These are phyloP conservation scores for Vulpes ferrilata DNA, from an alignment of 2,113 vertebrate genomes.

Conservation along the genomic window DNA sequence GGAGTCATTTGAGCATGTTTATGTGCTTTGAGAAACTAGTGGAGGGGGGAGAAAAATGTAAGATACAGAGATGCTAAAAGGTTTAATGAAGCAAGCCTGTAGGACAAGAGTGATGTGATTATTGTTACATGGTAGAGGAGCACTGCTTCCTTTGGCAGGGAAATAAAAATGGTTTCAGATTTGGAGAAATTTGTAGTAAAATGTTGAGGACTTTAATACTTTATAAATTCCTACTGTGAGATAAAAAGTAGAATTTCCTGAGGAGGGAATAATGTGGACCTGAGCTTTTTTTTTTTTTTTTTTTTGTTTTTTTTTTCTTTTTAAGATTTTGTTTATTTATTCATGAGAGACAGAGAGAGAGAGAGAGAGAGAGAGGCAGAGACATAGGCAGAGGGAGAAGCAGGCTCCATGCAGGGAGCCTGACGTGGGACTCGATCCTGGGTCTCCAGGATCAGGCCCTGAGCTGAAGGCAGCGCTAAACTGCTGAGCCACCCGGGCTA, in stretches of 20 bases:
- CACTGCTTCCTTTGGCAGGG: not conserved
- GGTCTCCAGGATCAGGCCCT: too few species aligned
- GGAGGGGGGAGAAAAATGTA: not conserved
- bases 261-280: not conserved
- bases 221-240: constrained; percentile 40
- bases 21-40: not conserved
- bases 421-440: too few species aligned
- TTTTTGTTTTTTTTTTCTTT: too few species aligned
- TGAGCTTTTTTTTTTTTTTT: not conserved
- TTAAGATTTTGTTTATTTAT: too few species aligned
- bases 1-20: not conserved
- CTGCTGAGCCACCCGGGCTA: too few species aligned
- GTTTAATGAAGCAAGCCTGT: not conserved
- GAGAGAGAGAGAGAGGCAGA: too few species aligned
- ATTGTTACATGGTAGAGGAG: not conserved
- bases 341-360: too few species aligned
- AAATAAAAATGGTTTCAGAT: not conserved
- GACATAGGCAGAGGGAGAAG: too few species aligned
- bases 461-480: too few species aligned
- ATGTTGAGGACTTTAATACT: not conserved
- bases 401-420: too few species aligned
- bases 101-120: not conserved
- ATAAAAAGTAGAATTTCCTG: not conserved
- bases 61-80: not conserved
- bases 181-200: constrained; percentile 38